phyloP scores from a whole-genome alignment of 2,888 invertebrate genomes.

The Apotomis turbidana region DNA sequence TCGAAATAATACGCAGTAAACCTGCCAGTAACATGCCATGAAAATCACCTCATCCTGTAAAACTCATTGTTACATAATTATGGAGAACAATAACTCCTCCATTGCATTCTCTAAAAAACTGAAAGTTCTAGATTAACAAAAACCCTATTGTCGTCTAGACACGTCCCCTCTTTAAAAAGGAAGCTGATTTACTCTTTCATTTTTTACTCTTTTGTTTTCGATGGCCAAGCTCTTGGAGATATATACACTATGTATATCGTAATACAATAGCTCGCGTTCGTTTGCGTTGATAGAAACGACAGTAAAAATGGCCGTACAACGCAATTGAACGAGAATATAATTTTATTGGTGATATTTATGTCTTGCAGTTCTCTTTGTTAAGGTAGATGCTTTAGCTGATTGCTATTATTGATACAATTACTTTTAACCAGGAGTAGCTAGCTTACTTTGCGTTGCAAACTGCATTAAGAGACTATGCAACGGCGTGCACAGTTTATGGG shows the following conservation, averaged over 20 bases:
- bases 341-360: constrained; percentile 46
- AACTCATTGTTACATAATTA: neutral
- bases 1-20: too few relatives aligned
- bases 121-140: constrained; percentile 19
- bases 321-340: constrained; percentile 66
- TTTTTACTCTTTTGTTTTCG: constrained; percentile 69
- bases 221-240: constrained; percentile 50
- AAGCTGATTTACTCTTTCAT: constrained; percentile 55
- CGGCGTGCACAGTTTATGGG: too few relatives aligned
- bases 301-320: constrained; percentile 75
- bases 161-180: constrained; percentile 29
- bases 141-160: constrained; percentile 24
- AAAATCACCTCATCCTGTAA: neutral
- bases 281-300: constrained; percentile 72
- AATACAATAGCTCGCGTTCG: constrained; percentile 50
- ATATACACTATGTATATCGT: too few relatives aligned
- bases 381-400: too few relatives aligned
- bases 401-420: neutral
- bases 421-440: too few relatives aligned
- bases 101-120: neutral
- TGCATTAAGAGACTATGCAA: too few relatives aligned
- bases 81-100: neutral
- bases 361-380: neutral
- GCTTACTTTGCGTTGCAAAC: too few relatives aligned
- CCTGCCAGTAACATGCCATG: too few relatives aligned